phyloP scores from a whole-genome alignment of 2,888 invertebrate species.

The Watsonalla binaria region DNA sequence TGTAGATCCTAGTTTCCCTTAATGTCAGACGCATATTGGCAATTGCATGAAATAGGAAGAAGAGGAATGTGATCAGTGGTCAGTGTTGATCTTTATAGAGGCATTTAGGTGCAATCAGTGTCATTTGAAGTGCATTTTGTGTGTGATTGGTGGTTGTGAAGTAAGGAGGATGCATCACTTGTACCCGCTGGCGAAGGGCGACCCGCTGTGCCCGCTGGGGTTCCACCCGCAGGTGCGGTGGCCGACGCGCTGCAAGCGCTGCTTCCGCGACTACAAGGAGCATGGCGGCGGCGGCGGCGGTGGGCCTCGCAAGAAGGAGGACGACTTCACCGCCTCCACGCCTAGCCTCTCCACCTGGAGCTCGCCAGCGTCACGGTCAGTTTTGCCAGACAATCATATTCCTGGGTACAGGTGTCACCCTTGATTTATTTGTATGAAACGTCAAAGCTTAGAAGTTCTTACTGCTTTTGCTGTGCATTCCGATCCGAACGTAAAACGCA shows the following conservation, averaged over 20 bases:
- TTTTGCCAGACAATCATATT: slow-evolving; percentile 7
- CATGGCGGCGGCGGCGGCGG: slow-evolving; percentile 83
- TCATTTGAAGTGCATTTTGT: slow-evolving; percentile 69
- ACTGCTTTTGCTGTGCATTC: no score
- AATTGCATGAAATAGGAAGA: slow-evolving; percentile 17
- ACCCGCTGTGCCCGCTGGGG: slow-evolving; percentile 93
- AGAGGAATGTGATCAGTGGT: slow-evolving; percentile 39
- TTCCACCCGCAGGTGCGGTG: slow-evolving; percentile 97
- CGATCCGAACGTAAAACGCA: no score
- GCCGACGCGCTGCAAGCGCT: slow-evolving; percentile 95
- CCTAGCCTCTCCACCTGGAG: slow-evolving; percentile 85
- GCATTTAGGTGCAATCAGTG: slow-evolving; percentile 64
- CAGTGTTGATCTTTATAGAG: slow-evolving; percentile 25
- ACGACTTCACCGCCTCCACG: slow-evolving; percentile 85
- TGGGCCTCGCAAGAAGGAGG: slow-evolving; percentile 84
- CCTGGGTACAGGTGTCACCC: slow-evolving; percentile 2
- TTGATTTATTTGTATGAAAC: no score
- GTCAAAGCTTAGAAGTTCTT: no score
- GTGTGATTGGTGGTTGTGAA: slow-evolving; percentile 36
- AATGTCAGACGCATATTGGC: slow-evolving; percentile 16
- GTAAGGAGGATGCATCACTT: slow-evolving; percentile 82
- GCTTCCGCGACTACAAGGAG: slow-evolving; percentile 95
- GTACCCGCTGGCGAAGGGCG: slow-evolving; percentile 89
- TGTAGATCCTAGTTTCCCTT: slow-evolving; percentile 33
- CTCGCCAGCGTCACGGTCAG: slow-evolving; percentile 79